Conservation (phyloP, 2,113 vertebrate species). For the Chaetodon auriga region DNA sequence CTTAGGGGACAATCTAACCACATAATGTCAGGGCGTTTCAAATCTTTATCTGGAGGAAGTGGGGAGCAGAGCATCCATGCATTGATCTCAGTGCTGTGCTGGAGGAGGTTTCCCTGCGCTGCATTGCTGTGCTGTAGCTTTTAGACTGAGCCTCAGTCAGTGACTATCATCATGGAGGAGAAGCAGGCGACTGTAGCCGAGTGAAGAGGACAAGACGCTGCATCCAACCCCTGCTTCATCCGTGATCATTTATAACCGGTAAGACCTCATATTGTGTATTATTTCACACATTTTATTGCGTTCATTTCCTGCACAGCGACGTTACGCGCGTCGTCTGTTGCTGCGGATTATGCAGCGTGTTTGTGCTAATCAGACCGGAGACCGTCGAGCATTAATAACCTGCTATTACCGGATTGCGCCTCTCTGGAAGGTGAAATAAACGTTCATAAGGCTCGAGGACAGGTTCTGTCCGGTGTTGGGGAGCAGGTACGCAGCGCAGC, state of each 20-base stretch:
- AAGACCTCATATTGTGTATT: background rate
- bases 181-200: slow-evolving; percentile 60
- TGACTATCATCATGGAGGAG: slow-evolving; percentile 78
- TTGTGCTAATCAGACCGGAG: slow-evolving; percentile 33
- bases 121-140: slow-evolving; percentile 57
- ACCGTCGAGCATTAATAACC: background rate
- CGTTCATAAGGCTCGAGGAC: rapidly evolving
- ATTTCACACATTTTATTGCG: background rate
- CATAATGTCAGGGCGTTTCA: background rate
- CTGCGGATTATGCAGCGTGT: slow-evolving; percentile 44
- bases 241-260: slow-evolving; percentile 25
- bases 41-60: no score
- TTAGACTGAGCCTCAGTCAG: slow-evolving; percentile 38
- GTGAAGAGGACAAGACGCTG: slow-evolving; percentile 56
- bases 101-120: slow-evolving; percentile 16
- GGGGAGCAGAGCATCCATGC: no score
- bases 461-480: rapidly evolving
- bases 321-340: background rate
- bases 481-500: background rate
- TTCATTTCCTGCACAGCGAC: background rate
- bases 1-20: background rate
- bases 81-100: background rate
- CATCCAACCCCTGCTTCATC: background rate
- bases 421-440: background rate
- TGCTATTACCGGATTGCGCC: background rate